Conservation (phyloP, 2,113 vertebrate species). For the Galbula dea region DNA sequence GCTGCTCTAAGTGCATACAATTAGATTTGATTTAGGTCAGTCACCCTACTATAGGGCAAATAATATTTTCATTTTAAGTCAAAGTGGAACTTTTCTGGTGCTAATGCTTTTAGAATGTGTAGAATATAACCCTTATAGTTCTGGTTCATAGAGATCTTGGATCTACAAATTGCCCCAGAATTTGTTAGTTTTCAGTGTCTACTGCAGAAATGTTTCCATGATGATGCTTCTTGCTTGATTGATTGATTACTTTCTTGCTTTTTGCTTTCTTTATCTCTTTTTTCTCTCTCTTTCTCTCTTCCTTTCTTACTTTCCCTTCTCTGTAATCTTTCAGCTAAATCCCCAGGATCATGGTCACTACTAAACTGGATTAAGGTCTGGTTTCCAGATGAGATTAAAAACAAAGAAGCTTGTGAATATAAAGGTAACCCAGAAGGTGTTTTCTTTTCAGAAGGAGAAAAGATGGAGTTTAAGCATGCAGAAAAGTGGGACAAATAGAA, state of each 20-base stretch:
- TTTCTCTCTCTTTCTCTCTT: no score
- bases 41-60: background rate
- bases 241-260: background rate
- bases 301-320: background rate
- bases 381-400: slow-evolving; percentile 58
- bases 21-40: slow-evolving; percentile 62
- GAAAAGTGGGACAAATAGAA: slow-evolving; percentile 17
- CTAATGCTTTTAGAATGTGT: background rate
- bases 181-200: background rate
- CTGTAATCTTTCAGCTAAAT: no score
- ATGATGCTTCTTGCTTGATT: no score
- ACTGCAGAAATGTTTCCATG: background rate
- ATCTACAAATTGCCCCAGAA: background rate
- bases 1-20: slow-evolving; percentile 23
- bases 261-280: background rate
- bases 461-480: slow-evolving; percentile 15
- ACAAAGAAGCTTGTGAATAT: slow-evolving; percentile 30
- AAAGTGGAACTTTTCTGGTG: background rate
- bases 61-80: slow-evolving; percentile 51
- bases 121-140: background rate
- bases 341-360: no score
- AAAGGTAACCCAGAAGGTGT: slow-evolving; percentile 30
- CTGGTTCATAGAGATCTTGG: background rate
- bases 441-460: slow-evolving; percentile 34
- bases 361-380: slow-evolving; percentile 49